Evolutionary conservation across 2,797 vertebrate species (phyloP).

Genomic region (Valencia hispanica): DNA sequence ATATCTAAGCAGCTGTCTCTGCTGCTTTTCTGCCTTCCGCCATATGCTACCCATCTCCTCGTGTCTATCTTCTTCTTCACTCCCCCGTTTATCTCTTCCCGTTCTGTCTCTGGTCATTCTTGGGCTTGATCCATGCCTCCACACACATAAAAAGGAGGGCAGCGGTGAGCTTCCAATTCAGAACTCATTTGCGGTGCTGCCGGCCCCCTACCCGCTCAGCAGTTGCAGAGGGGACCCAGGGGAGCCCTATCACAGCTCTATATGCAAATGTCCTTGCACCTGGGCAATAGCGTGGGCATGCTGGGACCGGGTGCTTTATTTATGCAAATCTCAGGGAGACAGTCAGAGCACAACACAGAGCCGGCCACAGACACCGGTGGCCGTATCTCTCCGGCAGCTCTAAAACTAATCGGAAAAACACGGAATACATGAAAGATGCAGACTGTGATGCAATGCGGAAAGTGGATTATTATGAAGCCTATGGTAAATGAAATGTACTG

Average conservation of each 20-base stretch:
- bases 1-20: conserved; percentile 30
- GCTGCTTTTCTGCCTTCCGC: conserved; percentile 50
- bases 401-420: conserved; percentile 62
- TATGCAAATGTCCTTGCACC: conserved; percentile 99
- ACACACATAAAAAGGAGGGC: conserved; percentile 80
- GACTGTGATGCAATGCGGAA: conserved; percentile 42
- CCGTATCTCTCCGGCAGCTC: conserved; percentile 88
- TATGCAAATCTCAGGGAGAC: conserved; percentile 93
- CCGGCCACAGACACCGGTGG: conserved; percentile 77
- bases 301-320: conserved; percentile 96
- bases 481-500: conserved; percentile 56
- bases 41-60: conserved; percentile 53
- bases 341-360: conserved; percentile 78
- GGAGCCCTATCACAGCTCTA: conserved; percentile 99
- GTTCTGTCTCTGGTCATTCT: conserved; percentile 74
- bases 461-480: conserved; percentile 38
- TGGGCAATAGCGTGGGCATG: conserved; percentile 95
- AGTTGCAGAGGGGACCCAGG: conserved; percentile 96
- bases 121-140: conserved; percentile 63
- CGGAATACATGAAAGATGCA: conserved; percentile 68
- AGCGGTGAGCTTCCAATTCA: conserved; percentile 93
- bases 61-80: conserved; percentile 39
- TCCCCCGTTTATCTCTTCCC: conserved; percentile 58
- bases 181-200: conserved; percentile 95
- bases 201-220: conserved; percentile 94